phyloP scores from a whole-genome alignment of 1,140 invertebrate species.

The Micrasema longulum region DNA sequence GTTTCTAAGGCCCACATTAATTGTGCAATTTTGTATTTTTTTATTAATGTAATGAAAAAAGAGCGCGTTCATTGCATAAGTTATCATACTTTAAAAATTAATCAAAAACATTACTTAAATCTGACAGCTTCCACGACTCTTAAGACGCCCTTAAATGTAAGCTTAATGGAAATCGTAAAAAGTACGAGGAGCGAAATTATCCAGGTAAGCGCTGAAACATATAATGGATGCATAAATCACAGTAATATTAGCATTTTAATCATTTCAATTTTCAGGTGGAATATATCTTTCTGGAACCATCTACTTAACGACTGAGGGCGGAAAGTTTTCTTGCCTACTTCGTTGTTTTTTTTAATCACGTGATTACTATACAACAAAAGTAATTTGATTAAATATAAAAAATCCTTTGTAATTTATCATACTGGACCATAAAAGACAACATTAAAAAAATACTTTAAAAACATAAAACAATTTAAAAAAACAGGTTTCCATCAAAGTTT shows the following conservation, averaged over 20 bases:
- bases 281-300: slow-evolving; percentile 40
- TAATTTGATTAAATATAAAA: too few species aligned
- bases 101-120: slow-evolving; percentile 35
- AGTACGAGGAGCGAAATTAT: slow-evolving; percentile 37
- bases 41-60: background rate
- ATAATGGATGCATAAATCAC: slow-evolving; percentile 41
- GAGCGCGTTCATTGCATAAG: slow-evolving; percentile 5
- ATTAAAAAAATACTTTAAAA: too few species aligned
- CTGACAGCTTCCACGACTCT: slow-evolving; percentile 30
- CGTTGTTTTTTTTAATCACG: slow-evolving; percentile 3
- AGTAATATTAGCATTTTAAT: slow-evolving; percentile 48
- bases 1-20: too few species aligned
- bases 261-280: slow-evolving; percentile 44
- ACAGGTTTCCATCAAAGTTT: too few species aligned
- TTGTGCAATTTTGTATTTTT: too few species aligned
- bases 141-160: slow-evolving; percentile 35
- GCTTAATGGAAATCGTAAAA: slow-evolving; percentile 39
- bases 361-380: too few species aligned
- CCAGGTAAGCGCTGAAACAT: slow-evolving; percentile 35
- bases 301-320: slow-evolving; percentile 41
- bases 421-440: too few species aligned
- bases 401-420: too few species aligned
- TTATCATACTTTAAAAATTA: slow-evolving; percentile 29
- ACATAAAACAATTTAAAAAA: too few species aligned
- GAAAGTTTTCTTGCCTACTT: slow-evolving; percentile 5